phyloP scores from a whole-genome alignment of 35 echinoderm and acorn worm species.

The Heliocidaris tuberculata region DNA sequence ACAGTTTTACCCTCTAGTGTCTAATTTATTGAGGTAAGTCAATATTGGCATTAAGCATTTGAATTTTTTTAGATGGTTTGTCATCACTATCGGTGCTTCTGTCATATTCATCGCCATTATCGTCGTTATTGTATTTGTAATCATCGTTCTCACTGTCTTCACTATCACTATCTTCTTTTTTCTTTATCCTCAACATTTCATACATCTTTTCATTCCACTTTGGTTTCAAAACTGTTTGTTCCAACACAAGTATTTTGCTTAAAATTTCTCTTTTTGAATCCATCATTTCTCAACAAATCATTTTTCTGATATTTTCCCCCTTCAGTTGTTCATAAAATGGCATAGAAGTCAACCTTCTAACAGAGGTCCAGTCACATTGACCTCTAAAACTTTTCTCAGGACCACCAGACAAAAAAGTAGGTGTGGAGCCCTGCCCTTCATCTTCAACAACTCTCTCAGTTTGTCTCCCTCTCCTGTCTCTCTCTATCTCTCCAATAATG shows the following conservation, averaged over 20 bases:
- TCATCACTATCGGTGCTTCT: neutral
- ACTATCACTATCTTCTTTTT: neutral
- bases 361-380: too few species aligned
- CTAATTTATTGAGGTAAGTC: neutral
- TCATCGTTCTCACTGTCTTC: neutral
- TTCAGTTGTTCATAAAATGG: neutral
- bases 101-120: neutral
- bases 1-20: neutral
- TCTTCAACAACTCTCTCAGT: neutral
- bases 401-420: too few species aligned
- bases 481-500: neutral
- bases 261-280: neutral
- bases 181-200: neutral
- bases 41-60: neutral
- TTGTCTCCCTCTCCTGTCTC: neutral
- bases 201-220: neutral
- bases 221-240: neutral
- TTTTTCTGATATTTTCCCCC: neutral
- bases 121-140: too few species aligned
- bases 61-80: neutral
- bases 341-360: neutral
- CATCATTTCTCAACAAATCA: too few species aligned
- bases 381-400: too few species aligned
- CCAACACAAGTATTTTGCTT: neutral
- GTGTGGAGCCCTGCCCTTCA: neutral